Percentiles rank a stretch among this genome's conserved stretches.
Evolutionary conservation across 2,797 vertebrate species (phyloP).

Genomic region (Phaenicophaeus curvirostris): DNA sequence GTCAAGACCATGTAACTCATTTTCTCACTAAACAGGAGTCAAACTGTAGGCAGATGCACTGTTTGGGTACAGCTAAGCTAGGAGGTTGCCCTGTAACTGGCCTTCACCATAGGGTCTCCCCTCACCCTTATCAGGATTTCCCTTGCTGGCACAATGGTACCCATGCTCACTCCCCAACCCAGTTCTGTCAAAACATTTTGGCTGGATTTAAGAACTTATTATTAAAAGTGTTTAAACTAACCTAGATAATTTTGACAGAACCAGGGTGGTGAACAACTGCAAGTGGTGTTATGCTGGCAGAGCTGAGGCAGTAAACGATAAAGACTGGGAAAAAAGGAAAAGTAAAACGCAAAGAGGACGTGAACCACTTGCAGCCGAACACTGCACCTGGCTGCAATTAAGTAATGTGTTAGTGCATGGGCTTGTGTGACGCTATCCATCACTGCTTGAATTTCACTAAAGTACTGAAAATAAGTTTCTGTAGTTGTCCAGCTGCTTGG

Average conservation of each 20-base stretch:
- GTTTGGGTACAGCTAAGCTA: neutral
- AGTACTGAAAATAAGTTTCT: neutral
- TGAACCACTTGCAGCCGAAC: neutral
- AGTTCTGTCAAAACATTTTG: conserved; percentile 27
- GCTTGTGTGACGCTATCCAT: neutral
- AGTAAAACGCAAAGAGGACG: neutral
- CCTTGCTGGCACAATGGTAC: neutral
- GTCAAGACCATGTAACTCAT: neutral
- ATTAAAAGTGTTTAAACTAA: conserved; percentile 15
- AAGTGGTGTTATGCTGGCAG: neutral
- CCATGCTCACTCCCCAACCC: neutral
- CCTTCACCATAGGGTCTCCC: neutral
- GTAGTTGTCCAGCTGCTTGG: neutral
- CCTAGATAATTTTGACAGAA: conserved; percentile 59
- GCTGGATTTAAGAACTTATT: neutral
- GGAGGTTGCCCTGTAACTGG: neutral
- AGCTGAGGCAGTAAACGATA: neutral
- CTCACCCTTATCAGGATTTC: neutral
- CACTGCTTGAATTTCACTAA: neutral
- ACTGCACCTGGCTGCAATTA: neutral
- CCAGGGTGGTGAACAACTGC: conserved; percentile 26
- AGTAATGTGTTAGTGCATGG: neutral
- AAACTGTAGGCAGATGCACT: neutral
- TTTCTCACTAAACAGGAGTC: neutral
- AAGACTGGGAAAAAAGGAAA: neutral